Conservation (phyloP, 2,888 invertebrate species). For the Oscheius sp. region DNA sequence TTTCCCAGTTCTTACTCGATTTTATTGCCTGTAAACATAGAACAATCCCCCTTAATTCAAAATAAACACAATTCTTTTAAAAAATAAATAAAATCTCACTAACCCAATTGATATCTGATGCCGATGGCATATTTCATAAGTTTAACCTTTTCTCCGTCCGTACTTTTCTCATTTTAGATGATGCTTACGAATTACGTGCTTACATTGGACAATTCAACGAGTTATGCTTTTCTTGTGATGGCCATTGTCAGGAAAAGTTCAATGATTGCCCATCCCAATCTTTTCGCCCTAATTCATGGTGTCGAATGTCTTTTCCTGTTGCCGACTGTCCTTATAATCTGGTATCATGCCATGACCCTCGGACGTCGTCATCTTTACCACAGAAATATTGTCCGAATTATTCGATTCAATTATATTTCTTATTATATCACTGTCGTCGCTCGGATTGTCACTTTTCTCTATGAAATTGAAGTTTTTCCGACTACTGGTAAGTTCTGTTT, state of each 20-base stretch:
- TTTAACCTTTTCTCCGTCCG: too few relatives aligned
- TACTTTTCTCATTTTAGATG: background rate
- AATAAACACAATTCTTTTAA: too few relatives aligned
- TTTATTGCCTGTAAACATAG: too few relatives aligned
- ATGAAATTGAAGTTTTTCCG: constrained; percentile 13
- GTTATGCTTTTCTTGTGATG: constrained; percentile 7
- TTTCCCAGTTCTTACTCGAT: too few relatives aligned
- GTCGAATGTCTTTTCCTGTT: constrained; percentile 14
- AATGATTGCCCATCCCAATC: background rate
- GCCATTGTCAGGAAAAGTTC: constrained; percentile 1
- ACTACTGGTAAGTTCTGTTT: background rate
- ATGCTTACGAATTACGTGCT: constrained; percentile 19
- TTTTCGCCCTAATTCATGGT: background rate
- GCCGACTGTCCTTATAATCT: background rate
- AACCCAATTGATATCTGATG: too few relatives aligned
- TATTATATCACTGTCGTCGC: constrained; percentile 1
- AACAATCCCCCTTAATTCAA: too few relatives aligned
- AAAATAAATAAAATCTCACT: too few relatives aligned
- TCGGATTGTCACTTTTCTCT: constrained; percentile 8
- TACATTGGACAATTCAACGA: background rate
- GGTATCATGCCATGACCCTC: background rate
- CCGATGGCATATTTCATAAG: too few relatives aligned
- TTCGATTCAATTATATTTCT: constrained; percentile 15
- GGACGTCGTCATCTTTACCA: constrained; percentile 12
- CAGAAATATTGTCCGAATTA: background rate